Base-by-base conservation (phyloP, 1,140 invertebrate species). In the Tribolium castaneum region DNA sequence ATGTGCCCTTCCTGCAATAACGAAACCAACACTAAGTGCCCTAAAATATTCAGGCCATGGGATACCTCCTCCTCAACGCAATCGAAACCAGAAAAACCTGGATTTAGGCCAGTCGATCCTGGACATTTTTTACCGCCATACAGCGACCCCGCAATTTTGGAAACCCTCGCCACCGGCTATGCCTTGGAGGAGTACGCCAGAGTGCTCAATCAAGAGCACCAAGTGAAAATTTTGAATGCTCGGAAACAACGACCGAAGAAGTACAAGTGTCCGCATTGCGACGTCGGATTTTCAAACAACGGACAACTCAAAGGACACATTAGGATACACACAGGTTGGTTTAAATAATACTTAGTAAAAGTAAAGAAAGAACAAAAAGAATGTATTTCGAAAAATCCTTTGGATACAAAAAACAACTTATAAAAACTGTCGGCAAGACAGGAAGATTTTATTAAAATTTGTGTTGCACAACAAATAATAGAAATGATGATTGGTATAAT, bases 221-320 rank as follows among this genome's bases (percentile, higher is more conserved):
- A 92, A 82, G 87, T 89, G 0, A 92, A 92, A 83, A 83, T 91
- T 0, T 78, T 92, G 3, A 91, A 90, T 76, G 88, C 90, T 0
- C 90, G 93, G 76, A 96, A 97, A 82, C 90, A 95, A 80, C 88
- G 96, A 3, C 95, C 95, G 0, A 97, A 97, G 86, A 95, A 95
- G 81, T 97, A 96, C 85, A 92, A 92, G 78, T 98, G 96, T 86
- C 94, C 94, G 0, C 92, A 96, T 83, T 98, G 96, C 84, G 90
- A 95, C 75, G 94, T 96, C 0, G 94, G 94, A 0, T 98, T 98
- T 84, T 96, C 95, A 34, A 98, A 98, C 85, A 97, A 97, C 85
- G 96, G 96, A 0, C 96, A 98, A 83, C 88, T 98, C 0, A 96
- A 95, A 86, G 96, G 96, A 74, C 96, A 98, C 84, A 91, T 97